phyloP scores from a whole-genome alignment of 2,888 invertebrate species.

The Carpatolechia fugitivella region DNA sequence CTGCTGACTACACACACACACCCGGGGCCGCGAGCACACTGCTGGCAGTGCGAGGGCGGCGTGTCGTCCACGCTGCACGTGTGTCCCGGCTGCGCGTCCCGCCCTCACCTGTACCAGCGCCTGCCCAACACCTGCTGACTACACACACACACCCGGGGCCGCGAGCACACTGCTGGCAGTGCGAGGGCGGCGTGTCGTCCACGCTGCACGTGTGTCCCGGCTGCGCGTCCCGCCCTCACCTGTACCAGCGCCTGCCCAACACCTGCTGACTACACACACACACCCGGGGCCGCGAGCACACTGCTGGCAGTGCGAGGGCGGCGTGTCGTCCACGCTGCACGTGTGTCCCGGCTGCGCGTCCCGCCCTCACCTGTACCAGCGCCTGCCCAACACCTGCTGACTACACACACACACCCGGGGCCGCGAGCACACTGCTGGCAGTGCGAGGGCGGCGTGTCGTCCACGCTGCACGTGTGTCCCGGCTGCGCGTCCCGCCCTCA shows the following conservation, averaged over 20 bases:
- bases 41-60: slow-evolving; percentile 97
- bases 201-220: slow-evolving; percentile 98
- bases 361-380: slow-evolving; percentile 69
- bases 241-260: slow-evolving; percentile 66
- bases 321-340: slow-evolving; percentile 95
- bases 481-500: slow-evolving; percentile 90
- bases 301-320: slow-evolving; percentile 97
- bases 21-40: slow-evolving; percentile 87
- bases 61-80: slow-evolving; percentile 96
- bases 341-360: slow-evolving; percentile 98
- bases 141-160: slow-evolving; percentile 36
- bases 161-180: slow-evolving; percentile 92
- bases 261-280: slow-evolving; percentile 18
- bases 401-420: not conserved
- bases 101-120: slow-evolving; percentile 67
- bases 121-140: slow-evolving; percentile 45
- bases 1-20: slow-evolving; percentile 31
- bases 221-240: slow-evolving; percentile 86
- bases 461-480: slow-evolving; percentile 96
- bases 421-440: slow-evolving; percentile 89
- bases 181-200: slow-evolving; percentile 96
- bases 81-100: slow-evolving; percentile 97
- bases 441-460: slow-evolving; percentile 97
- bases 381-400: slow-evolving; percentile 49
- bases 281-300: slow-evolving; percentile 66